Evolutionary conservation across 2,113 vertebrate genomes (phyloP).

Genomic region (Melanerpes formicivorus): DNA sequence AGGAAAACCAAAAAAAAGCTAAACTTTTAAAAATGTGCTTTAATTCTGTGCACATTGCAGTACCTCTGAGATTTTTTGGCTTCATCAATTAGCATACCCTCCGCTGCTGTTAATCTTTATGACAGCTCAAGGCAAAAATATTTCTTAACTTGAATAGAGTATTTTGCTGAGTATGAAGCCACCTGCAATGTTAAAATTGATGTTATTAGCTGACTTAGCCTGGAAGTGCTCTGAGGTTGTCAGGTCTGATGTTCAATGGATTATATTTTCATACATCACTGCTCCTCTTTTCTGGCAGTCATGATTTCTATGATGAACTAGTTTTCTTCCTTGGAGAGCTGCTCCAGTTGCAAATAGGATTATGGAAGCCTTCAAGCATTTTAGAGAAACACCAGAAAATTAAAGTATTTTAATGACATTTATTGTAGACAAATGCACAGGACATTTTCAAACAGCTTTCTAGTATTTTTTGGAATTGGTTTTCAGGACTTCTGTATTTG

Average conservation of each 20-base stretch:
- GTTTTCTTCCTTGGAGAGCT: constrained; percentile 79
- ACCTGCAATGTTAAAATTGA: constrained; percentile 68
- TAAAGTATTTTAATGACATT: constrained; percentile 5
- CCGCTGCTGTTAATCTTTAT: constrained; percentile 16
- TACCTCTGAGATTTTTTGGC: constrained; percentile 1
- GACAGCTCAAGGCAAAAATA: constrained; percentile 51
- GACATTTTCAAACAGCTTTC: background rate
- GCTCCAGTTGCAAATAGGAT: constrained; percentile 72
- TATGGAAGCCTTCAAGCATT: constrained; percentile 50
- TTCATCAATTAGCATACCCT: constrained; percentile 59
- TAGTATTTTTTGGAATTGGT: background rate
- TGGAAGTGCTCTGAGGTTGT: constrained; percentile 73
- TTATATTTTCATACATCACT: constrained; percentile 78
- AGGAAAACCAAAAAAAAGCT: background rate
- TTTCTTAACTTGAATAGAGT: constrained; percentile 34
- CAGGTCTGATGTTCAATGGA: constrained; percentile 76
- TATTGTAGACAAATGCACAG: background rate
- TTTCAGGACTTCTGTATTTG: background rate
- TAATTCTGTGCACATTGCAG: constrained; percentile 32
- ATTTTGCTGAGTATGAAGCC: constrained; percentile 26
- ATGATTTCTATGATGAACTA: constrained; percentile 77
- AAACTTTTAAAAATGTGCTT: background rate
- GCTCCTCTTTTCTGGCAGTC: constrained; percentile 71
- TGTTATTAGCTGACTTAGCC: constrained; percentile 73
- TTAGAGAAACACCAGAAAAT: constrained; percentile 55